Evolutionary conservation across 1,140 invertebrate species (phyloP).

Genomic region (Dreissena rostriformis): DNA sequence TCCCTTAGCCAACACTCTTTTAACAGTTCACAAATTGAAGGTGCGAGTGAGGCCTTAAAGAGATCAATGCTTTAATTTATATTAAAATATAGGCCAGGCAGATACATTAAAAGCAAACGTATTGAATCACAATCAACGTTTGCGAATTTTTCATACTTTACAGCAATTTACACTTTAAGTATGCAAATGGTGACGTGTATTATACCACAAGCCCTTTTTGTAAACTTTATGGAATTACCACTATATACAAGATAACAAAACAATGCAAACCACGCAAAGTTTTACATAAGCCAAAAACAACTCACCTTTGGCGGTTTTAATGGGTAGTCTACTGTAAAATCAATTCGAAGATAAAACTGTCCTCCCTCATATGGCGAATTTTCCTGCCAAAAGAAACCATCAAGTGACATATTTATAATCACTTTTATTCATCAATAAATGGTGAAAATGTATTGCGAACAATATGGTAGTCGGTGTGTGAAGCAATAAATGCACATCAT

Average conservation of each 20-base stretch:
- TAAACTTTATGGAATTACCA: not conserved
- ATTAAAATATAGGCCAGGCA: too few relatives aligned
- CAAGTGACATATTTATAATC: too few relatives aligned
- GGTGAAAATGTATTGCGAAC: not conserved
- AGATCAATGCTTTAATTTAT: too few relatives aligned
- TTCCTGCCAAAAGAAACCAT: constrained; percentile 9
- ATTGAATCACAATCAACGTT: too few relatives aligned
- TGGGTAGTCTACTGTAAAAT: constrained; percentile 49
- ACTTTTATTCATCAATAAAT: not conserved
- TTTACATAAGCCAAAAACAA: not conserved
- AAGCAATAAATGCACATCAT: not conserved
- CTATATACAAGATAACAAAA: not conserved
- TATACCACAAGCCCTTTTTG: not conserved
- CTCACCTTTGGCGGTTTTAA: constrained; percentile 51
- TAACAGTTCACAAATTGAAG: too few relatives aligned
- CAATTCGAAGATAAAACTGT: constrained; percentile 42
- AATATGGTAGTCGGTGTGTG: not conserved
- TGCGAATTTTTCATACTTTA: not conserved
- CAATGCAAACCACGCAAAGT: not conserved
- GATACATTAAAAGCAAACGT: too few relatives aligned
- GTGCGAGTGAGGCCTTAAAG: too few relatives aligned
- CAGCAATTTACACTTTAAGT: not conserved
- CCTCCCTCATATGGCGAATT: constrained; percentile 39
- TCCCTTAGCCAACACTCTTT: too few relatives aligned
- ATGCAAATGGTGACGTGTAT: not conserved